Base-by-base conservation (phyloP, 2,113 vertebrate genomes). In the Tamias sibiricus region DNA sequence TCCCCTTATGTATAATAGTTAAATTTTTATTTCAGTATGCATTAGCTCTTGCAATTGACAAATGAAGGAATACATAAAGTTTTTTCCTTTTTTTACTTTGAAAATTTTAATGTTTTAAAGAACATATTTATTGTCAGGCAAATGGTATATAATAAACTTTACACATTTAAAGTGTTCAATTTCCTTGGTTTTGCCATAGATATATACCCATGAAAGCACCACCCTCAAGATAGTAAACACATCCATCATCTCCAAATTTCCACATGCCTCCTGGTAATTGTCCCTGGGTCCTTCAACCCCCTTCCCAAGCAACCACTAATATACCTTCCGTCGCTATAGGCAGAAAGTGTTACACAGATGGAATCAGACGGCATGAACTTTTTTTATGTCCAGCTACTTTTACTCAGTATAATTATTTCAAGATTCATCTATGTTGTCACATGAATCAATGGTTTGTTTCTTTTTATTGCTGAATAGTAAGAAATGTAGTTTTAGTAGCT, bases 401-500 rank as follows among this genome's bases (percentile, higher is more conserved):
- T 1, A 35, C 26, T 80, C 62, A 84, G 54, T 40, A 37, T 32
- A 49, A 59, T 72, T n/a, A 77, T 86, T 85, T 89, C 52, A 54
- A 66, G 44, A 79, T 71, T 83, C 12, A 42, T n/a, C 17, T 16
- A 28, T 69, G 7, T 62, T n/a, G n/a, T 37, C 75, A 28, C 68
- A 66, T 4, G 24, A 30, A 66, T 47, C n/a, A 92, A 71, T 42
- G 12, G 3, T 91, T 89, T 54, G 16, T 75, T 62, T 20, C 26
- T 66, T 82, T 92, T 87, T 68, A 84, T 40, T 93, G 32, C 37
- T 89, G 49, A 92, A 22, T 28, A 72, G 68, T 71, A 71, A 90
- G 79, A 32, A 69, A 88, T 49, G 42, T 13, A 85, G 24, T 82
- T 77, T 91, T 54, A 95, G 47, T 40, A 92, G 32, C 72, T 90